Conservation (phyloP, 2,113 vertebrate species). For the Halcyon senegalensis region DNA sequence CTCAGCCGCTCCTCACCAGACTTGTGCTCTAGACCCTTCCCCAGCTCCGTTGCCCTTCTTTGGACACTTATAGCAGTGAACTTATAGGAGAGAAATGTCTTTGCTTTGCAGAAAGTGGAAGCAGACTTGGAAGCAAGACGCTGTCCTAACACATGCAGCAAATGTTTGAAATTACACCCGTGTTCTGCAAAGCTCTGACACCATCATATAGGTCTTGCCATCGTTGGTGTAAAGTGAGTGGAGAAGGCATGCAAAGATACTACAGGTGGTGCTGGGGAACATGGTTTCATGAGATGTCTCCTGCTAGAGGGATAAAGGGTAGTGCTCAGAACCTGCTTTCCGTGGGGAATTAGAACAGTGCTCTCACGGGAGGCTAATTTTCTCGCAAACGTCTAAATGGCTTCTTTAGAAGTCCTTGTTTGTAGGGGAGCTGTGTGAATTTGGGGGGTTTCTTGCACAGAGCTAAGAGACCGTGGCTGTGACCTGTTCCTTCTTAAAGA, state of each 20-base stretch:
- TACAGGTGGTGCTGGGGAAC: neutral
- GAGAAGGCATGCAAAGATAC: neutral
- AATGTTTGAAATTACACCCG: neutral
- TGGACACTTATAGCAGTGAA: neutral
- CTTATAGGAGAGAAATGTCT: neutral
- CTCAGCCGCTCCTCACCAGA: too few relatives aligned
- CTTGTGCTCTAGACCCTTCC: too few relatives aligned
- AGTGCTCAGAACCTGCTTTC: neutral
- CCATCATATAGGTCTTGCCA: neutral
- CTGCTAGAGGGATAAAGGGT: neutral
- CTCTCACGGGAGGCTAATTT: accelerated
- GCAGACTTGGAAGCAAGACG: neutral
- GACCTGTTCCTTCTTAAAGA: neutral
- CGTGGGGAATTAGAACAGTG: accelerated
- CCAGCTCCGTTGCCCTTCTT: too few relatives aligned
- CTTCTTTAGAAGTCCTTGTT: neutral
- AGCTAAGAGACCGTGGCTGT: accelerated
- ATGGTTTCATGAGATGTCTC: neutral
- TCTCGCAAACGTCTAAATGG: neutral
- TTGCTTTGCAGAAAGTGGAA: neutral
- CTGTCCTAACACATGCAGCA: neutral
- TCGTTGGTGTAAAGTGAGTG: neutral
- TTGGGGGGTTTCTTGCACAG: neutral
- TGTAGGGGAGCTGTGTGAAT: neutral
- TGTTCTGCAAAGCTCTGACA: neutral